Evolutionary conservation across 2,888 invertebrate species (phyloP).

Genomic region (Subacronicta megacephala): DNA sequence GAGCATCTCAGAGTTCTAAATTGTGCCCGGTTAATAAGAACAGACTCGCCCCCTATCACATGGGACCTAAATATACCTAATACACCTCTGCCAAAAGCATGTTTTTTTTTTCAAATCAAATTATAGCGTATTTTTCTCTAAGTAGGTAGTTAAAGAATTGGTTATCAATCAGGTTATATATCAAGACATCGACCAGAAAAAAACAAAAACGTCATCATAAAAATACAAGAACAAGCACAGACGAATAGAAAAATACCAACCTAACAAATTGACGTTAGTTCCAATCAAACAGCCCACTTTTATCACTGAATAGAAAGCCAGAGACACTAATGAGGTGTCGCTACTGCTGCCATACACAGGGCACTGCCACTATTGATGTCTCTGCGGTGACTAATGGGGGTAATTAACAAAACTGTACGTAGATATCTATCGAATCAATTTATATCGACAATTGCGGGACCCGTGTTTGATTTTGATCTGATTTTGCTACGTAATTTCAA

Average conservation of each 20-base stretch:
- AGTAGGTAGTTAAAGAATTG: too few relatives aligned
- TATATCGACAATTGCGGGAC: neutral
- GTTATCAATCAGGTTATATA: too few relatives aligned
- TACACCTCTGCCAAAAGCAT: too few relatives aligned
- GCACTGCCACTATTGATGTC: conserved; percentile 8
- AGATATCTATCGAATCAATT: conserved; percentile 13
- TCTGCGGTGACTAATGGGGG: conserved; percentile 3
- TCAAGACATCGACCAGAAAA: too few relatives aligned
- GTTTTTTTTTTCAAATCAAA: too few relatives aligned
- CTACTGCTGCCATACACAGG: neutral
- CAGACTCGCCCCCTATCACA: too few relatives aligned
- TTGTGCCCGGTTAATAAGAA: too few relatives aligned
- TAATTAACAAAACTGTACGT: conserved; percentile 18
- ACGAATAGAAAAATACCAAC: neutral
- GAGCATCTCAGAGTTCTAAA: too few relatives aligned
- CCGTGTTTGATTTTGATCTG: neutral
- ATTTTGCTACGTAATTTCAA: neutral
- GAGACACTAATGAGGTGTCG: conserved; percentile 23
- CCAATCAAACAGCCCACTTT: conserved; percentile 13
- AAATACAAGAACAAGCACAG: too few relatives aligned
- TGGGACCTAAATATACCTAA: too few relatives aligned
- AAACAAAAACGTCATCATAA: too few relatives aligned
- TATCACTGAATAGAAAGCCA: conserved; percentile 10
- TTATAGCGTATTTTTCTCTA: too few relatives aligned
- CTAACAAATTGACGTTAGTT: neutral